Percentiles rank a stretch among this genome's conserved stretches.
phyloP scores from a whole-genome alignment of 2,113 vertebrate genomes.

The Lasiurus cinereus region DNA sequence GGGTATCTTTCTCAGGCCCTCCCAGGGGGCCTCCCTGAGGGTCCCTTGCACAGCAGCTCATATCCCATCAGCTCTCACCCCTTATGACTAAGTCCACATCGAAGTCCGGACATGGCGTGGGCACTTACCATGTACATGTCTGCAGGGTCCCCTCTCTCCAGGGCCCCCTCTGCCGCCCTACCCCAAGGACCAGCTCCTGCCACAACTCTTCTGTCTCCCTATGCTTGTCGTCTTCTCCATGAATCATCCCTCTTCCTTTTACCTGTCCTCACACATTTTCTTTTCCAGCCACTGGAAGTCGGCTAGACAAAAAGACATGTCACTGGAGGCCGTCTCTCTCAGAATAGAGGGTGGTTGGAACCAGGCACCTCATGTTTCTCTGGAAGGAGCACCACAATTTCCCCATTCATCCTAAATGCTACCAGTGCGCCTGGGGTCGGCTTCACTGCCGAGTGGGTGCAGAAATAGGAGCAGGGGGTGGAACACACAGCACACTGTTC shows the following conservation, averaged over 20 bases:
- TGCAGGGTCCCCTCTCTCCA: not conserved
- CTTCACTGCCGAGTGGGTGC: not conserved
- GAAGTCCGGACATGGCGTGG: not conserved
- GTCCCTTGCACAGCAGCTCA: not conserved
- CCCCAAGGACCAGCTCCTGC: not conserved
- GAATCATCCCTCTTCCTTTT: slow-evolving; percentile 39
- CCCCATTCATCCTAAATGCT: slow-evolving; percentile 9
- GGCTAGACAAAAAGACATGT: slow-evolving; percentile 21
- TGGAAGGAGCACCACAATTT: slow-evolving; percentile 30
- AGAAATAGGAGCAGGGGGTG: not conserved
- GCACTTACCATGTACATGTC: not conserved
- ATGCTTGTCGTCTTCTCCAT: not conserved
- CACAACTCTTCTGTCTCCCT: not conserved
- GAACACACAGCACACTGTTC: not conserved
- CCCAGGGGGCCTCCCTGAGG: not conserved
- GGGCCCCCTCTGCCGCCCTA: accelerated
- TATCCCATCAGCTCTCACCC: not conserved
- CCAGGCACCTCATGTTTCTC: not conserved
- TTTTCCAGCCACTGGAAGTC: slow-evolving; percentile 64
- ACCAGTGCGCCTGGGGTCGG: not conserved
- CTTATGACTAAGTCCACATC: not conserved
- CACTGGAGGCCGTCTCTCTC: slow-evolving; percentile 24
- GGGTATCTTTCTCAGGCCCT: not conserved
- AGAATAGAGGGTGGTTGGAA: not conserved
- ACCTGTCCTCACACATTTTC: slow-evolving; percentile 48